Evolutionary conservation across 2,797 vertebrate genomes (phyloP).

Genomic region (Acrossocheilus fasciatus): DNA sequence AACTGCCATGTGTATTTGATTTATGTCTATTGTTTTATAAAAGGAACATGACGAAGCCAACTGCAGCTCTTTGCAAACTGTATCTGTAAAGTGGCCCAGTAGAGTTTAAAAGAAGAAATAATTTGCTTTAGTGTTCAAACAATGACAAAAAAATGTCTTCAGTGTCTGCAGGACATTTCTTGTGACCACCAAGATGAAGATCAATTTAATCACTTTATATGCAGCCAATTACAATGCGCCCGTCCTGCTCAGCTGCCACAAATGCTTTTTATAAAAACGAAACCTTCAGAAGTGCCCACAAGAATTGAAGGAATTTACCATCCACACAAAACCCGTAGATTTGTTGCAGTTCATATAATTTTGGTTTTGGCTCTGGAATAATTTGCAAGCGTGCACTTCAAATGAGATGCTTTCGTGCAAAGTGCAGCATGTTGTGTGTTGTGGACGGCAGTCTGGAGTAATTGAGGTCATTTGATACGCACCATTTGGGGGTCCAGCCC

Average conservation of each 20-base stretch:
- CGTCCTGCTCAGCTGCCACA: slow-evolving; percentile 76
- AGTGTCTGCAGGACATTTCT: slow-evolving; percentile 64
- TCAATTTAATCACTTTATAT: slow-evolving; percentile 70
- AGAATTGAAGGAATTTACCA: slow-evolving; percentile 83
- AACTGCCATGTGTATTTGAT: slow-evolving; percentile 25
- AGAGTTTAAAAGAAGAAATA: not conserved
- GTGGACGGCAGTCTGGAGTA: slow-evolving; percentile 70
- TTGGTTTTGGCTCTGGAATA: slow-evolving; percentile 86
- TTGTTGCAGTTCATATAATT: slow-evolving; percentile 89
- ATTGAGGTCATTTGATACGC: slow-evolving; percentile 76
- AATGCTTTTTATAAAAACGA: slow-evolving; percentile 78
- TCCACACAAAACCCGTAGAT: slow-evolving; percentile 80
- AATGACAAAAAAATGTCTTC: slow-evolving; percentile 43
- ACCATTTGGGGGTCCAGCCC: slow-evolving; percentile 70
- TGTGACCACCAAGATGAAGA: slow-evolving; percentile 72
- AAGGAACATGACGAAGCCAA: not conserved
- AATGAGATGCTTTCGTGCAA: slow-evolving; percentile 76
- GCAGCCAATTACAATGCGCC: slow-evolving; percentile 73
- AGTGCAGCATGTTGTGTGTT: slow-evolving; percentile 67
- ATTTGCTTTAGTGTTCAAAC: slow-evolving; percentile 33
- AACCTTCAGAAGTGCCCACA: slow-evolving; percentile 84
- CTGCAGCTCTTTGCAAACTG: not conserved
- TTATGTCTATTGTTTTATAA: slow-evolving; percentile 14
- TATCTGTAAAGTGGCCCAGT: not conserved
- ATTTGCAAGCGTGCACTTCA: slow-evolving; percentile 81